A percentile compares a stretch with the other conserved stretches of the same genome.
phyloP scores from a whole-genome alignment of 2,113 vertebrate genomes.

The Chloropsis cyanopogon region DNA sequence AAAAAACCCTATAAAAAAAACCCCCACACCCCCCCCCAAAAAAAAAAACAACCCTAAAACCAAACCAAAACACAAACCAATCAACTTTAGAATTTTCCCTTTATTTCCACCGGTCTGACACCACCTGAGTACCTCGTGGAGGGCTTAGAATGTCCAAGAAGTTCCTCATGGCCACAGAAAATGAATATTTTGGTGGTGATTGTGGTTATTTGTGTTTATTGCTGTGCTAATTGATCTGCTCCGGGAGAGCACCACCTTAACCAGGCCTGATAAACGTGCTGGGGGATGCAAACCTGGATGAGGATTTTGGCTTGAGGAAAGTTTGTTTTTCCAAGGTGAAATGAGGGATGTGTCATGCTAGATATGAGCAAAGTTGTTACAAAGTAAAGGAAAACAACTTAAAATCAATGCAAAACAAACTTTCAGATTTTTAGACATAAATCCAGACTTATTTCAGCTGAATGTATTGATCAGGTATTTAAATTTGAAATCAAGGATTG shows the following conservation, averaged over 20 bases:
- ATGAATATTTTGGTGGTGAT: neutral
- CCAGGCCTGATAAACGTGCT: neutral
- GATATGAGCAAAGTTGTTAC: neutral
- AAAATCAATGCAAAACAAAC: neutral
- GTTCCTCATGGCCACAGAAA: neutral
- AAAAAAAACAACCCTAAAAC: too few species aligned
- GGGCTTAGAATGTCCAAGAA: neutral
- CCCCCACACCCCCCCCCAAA: too few species aligned
- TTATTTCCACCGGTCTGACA: neutral
- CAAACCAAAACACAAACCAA: neutral
- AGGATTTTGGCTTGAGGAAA: neutral
- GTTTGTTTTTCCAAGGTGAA: neutral
- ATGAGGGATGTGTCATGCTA: neutral
- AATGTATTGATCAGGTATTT: neutral
- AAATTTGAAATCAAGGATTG: neutral
- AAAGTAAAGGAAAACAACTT: neutral
- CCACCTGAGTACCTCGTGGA: neutral
- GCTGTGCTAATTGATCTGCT: neutral
- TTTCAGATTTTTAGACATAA: neutral
- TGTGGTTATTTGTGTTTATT: neutral
- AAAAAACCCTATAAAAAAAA: too few species aligned
- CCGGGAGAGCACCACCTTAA: neutral
- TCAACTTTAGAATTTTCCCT: neutral
- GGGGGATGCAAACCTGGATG: neutral
- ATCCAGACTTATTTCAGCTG: neutral